Conservation (phyloP, 2,113 vertebrate genomes). For the Hippocampus zosterae region DNA sequence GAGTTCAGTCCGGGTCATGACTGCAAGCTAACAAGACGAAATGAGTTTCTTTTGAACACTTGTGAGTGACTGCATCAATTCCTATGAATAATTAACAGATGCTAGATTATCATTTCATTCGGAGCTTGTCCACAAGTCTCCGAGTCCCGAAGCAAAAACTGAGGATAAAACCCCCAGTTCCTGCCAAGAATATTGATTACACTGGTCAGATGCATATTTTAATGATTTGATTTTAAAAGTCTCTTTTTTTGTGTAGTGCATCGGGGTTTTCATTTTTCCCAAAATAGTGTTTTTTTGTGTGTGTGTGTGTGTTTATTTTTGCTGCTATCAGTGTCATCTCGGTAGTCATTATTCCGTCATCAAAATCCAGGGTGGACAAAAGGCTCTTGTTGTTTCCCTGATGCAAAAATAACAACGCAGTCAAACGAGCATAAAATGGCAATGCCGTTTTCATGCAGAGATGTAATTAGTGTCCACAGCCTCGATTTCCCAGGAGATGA, state of each 20-base stretch:
- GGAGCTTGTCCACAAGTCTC: no score
- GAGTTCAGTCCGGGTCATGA: not conserved
- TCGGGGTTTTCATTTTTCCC: no score
- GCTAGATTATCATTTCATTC: no score
- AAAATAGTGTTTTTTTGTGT: no score
- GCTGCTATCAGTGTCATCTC: no score
- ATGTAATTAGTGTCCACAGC: constrained; percentile 21
- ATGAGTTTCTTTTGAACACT: not conserved
- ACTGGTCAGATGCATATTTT: no score
- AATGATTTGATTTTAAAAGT: no score
- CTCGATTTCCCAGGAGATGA: constrained; percentile 23
- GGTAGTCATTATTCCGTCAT: not conserved
- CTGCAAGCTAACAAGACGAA: not conserved
- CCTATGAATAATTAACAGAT: not conserved
- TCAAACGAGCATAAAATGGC: constrained; percentile 13
- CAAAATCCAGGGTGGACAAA: not conserved
- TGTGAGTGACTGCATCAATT: not conserved
- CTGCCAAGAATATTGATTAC: no score
- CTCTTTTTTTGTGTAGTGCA: no score
- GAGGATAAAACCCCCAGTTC: no score
- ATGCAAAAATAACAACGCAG: constrained; percentile 2
- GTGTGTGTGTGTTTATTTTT: no score
- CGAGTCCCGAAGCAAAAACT: no score
- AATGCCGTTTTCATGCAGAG: constrained; percentile 15
- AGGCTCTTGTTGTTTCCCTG: not conserved